Evolutionary conservation across 1,140 invertebrate species (phyloP), one percentile per base, ranked within the genome.

Genomic region (Chymomyza costata): DNA sequence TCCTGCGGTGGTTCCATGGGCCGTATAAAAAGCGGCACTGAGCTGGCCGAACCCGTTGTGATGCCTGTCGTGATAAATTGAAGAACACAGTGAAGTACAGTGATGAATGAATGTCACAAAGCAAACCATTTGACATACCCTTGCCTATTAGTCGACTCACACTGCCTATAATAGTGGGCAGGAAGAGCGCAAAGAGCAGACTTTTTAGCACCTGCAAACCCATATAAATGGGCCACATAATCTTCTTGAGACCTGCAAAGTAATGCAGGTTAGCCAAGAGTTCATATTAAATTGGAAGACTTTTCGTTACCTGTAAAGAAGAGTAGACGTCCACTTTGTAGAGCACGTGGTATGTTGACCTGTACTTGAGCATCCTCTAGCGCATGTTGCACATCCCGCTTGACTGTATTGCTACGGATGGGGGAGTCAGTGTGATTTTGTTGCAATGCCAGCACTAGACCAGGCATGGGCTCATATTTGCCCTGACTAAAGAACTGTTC

Each of bases 101-200:
- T 13, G 11, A n/a, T 34, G 13, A 11, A 25, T 5, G 30, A 8
- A 46, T 7, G 11, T 21, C 6, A 5, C 5, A 6, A 13, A 30
- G 5, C 1, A 13, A 19, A 66, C 74, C n/a, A n/a, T n/a, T n/a
- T n/a, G n/a, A n/a, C n/a, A 86, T 85, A 91, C 92, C 93, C 89
- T 94, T 94, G 19, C 93, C 93, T 37, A 94, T 89, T 34, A 94
- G 89, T 85, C 94, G 94, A 39, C 93, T 93, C 41, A 94, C 88
- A 65, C 92, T 92, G 39, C 93, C 92, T 44, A 95, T 89, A 34
- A 95, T 91, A 45, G 92, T 93, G 1, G 93, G 93, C 65, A 95
- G 86, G 85, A 95, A 93, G 84, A 94, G 90, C 6, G 93, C 93
- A 2, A 95, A 88, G 3, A 94, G 85, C 7, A 94, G 88, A 13